A percentile compares a stretch with the other conserved stretches of the same genome.
These are phyloP conservation scores for Crossaster papposus DNA, from an alignment of 53 echinoderm and acorn worm species.

Conservation along the genomic window DNA sequence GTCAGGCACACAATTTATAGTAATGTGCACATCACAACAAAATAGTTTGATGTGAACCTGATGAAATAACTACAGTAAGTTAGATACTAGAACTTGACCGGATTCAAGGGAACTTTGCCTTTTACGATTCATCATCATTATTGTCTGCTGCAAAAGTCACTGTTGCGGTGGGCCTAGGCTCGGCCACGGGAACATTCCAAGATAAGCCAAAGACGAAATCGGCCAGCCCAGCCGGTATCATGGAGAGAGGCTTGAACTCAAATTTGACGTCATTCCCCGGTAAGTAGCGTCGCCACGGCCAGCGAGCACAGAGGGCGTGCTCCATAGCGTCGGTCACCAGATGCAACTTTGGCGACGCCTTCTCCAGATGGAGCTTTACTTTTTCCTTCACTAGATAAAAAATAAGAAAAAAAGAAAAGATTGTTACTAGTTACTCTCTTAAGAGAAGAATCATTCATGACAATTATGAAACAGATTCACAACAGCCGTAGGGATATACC, in stretches of 20 bases:
- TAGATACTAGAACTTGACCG: no score
- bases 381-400: neutral
- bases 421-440: no score
- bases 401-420: neutral
- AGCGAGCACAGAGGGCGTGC: slow-evolving; percentile 68
- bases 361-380: neutral
- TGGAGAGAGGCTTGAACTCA: slow-evolving; percentile 55
- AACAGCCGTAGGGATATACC: no score
- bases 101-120: no score
- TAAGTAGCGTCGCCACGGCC: slow-evolving; percentile 67
- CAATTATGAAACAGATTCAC: no score
- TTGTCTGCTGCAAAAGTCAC: slow-evolving; percentile 9
- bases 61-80: no score
- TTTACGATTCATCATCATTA: neutral
- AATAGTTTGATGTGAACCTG: no score
- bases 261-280: slow-evolving; percentile 65
- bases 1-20: no score
- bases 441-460: no score
- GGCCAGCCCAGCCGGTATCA: slow-evolving; percentile 46
- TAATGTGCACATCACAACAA: no score
- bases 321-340: slow-evolving; percentile 68
- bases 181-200: neutral
- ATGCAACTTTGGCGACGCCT: neutral
- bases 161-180: neutral
- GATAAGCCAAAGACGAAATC: slow-evolving; percentile 3